Evolutionary conservation across 2,797 vertebrate species (phyloP).

Genomic region (Microctenopoma steveboyesi): DNA sequence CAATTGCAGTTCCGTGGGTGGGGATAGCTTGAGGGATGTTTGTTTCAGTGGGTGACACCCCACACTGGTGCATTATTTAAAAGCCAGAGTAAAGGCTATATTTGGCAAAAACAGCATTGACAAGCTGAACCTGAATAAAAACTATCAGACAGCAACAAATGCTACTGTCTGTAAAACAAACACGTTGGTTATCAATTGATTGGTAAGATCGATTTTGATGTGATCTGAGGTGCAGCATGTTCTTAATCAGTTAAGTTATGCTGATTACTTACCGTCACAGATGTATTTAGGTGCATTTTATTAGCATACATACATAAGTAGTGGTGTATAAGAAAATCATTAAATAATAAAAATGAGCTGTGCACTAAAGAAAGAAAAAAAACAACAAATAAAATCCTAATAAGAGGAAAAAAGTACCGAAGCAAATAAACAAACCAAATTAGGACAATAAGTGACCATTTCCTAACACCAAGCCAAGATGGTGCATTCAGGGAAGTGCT

Average conservation of each 20-base stretch:
- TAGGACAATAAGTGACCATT: neutral
- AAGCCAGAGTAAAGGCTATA: constrained; percentile 27
- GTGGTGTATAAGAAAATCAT: neutral
- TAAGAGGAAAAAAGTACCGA: neutral
- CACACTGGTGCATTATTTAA: constrained; percentile 70
- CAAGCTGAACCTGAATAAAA: constrained; percentile 39
- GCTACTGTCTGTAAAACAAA: constrained; percentile 6
- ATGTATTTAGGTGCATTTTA: constrained; percentile 15
- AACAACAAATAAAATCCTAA: neutral
- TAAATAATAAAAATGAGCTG: neutral
- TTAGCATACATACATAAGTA: neutral
- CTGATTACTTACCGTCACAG: neutral
- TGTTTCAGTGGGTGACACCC: constrained; percentile 65
- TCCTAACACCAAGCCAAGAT: constrained; percentile 9
- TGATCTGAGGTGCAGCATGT: neutral
- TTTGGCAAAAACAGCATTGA: constrained; percentile 41
- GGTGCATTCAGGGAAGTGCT: constrained; percentile 31
- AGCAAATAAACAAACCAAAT: constrained; percentile 2
- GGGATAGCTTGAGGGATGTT: constrained; percentile 63
- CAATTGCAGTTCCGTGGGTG: constrained; percentile 57
- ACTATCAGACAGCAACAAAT: constrained; percentile 30
- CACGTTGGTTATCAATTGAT: neutral
- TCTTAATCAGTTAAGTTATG: constrained; percentile 5
- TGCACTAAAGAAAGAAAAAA: neutral
- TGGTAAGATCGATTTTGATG: neutral